phyloP scores from a whole-genome alignment of 1,140 invertebrate genomes.

The Bicyclus anynana region DNA sequence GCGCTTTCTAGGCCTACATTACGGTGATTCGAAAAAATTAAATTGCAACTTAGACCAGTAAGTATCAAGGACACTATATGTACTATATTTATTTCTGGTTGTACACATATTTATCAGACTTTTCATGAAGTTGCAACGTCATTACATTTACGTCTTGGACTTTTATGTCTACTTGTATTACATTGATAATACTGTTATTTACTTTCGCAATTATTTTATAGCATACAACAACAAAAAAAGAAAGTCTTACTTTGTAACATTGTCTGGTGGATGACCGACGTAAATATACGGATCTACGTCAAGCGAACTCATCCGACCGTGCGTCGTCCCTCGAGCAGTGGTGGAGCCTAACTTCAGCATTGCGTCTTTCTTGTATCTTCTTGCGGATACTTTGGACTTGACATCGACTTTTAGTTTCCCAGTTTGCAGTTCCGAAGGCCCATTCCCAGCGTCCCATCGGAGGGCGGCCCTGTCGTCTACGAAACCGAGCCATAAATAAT shows the following conservation, averaged over 20 bases:
- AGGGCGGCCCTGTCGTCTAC: conserved; percentile 50
- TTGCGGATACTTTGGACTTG: conserved; percentile 54
- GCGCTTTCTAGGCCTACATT: no score
- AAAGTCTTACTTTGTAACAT: conserved; percentile 54
- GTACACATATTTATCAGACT: no score
- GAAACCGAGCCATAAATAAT: conserved; percentile 67
- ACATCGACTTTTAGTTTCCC: conserved; percentile 57
- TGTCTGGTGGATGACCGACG: conserved; percentile 57
- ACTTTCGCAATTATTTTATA: neutral
- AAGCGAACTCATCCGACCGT: conserved; percentile 60
- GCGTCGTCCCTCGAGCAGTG: conserved; percentile 45
- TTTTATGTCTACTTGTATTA: no score
- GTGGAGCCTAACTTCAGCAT: conserved; percentile 53
- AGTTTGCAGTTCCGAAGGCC: conserved; percentile 48
- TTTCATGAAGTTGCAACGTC: no score
- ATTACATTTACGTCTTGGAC: no score
- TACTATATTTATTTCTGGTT: no score
- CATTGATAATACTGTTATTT: no score
- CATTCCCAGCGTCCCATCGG: conserved; percentile 60
- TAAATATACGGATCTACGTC: conserved; percentile 61
- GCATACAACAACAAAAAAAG: neutral
- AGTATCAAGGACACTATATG: no score
- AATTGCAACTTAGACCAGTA: no score
- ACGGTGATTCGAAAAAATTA: no score
- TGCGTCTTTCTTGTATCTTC: conserved; percentile 64